Conservation (phyloP, 1,140 invertebrate genomes). For the Drosophila suzukii region DNA sequence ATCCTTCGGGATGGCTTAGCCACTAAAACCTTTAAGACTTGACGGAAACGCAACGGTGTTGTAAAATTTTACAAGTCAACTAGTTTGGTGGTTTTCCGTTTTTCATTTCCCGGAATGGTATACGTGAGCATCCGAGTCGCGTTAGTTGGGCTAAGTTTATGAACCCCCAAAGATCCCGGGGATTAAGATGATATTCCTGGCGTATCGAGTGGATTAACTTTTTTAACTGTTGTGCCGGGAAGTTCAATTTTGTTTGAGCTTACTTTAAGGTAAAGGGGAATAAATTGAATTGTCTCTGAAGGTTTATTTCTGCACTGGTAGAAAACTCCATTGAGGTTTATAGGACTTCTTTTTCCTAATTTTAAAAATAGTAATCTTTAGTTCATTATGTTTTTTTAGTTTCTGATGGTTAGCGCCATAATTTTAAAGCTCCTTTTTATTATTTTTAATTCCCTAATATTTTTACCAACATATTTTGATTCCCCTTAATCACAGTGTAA, state of each 20-base stretch:
- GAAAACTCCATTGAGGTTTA: background rate
- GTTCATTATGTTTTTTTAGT: too few species aligned
- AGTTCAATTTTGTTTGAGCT: conserved; percentile 1
- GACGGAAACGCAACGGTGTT: conserved; percentile 64
- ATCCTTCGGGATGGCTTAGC: conserved; percentile 61
- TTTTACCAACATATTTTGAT: too few species aligned
- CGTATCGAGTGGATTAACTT: conserved; percentile 33
- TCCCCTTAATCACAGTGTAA: background rate
- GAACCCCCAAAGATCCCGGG: conserved; percentile 22
- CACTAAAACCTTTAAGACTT: conserved; percentile 79
- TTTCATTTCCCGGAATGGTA: conserved; percentile 60
- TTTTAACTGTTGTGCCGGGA: conserved; percentile 6
- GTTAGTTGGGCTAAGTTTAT: conserved; percentile 28
- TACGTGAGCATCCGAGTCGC: conserved; percentile 29
- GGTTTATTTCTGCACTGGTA: background rate
- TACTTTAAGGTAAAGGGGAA: background rate
- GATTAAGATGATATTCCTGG: conserved; percentile 30
- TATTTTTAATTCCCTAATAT: too few species aligned
- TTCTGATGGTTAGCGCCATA: too few species aligned
- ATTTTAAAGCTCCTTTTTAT: too few species aligned
- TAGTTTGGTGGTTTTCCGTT: conserved; percentile 57
- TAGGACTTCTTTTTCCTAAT: too few species aligned
- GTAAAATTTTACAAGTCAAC: conserved; percentile 80
- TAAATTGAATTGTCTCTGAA: background rate
- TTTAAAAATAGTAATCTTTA: too few species aligned